Evolutionary conservation across 2,888 invertebrate species (phyloP).

Genomic region (Phytoseiulus persimilis): DNA sequence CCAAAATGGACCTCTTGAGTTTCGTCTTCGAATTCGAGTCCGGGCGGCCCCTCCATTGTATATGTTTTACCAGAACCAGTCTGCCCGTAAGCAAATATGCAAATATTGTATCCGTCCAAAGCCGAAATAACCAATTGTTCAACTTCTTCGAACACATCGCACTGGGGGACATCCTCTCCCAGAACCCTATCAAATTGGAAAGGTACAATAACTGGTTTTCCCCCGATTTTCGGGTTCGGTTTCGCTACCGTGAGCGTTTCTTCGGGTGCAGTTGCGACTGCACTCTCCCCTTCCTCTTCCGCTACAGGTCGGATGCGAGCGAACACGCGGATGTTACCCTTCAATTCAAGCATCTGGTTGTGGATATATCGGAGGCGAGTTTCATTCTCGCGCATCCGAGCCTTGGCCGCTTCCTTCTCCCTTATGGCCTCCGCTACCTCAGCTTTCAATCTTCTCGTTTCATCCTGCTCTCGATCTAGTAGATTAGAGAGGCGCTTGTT

Average conservation of each 20-base stretch:
- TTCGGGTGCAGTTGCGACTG: conserved; percentile 31
- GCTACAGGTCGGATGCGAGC: conserved; percentile 53
- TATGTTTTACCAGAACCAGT: conserved; percentile 54
- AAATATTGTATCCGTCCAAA: conserved; percentile 50
- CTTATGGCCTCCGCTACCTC: background rate
- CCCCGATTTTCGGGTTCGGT: conserved; percentile 8
- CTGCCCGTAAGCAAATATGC: conserved; percentile 51
- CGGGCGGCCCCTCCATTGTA: conserved; percentile 63
- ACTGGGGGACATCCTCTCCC: conserved; percentile 63
- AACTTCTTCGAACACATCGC: conserved; percentile 72
- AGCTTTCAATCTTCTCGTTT: background rate
- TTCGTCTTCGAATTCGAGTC: conserved; percentile 46
- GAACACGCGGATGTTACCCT: conserved; percentile 54
- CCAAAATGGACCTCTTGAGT: conserved; percentile 54
- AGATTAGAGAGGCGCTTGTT: background rate
- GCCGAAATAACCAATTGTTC: conserved; percentile 65
- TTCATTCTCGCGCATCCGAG: conserved; percentile 24
- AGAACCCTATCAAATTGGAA: conserved; percentile 80
- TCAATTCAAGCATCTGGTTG: conserved; percentile 32
- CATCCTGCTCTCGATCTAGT: background rate
- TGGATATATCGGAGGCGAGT: conserved; percentile 18
- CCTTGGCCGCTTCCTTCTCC: conserved; percentile 14
- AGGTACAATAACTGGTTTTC: conserved; percentile 9
- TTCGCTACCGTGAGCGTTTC: conserved; percentile 17
- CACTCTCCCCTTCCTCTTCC: conserved; percentile 48